Evolutionary conservation across 2,797 vertebrate species (phyloP).

Genomic region (Philypnodon macrostomus): DNA sequence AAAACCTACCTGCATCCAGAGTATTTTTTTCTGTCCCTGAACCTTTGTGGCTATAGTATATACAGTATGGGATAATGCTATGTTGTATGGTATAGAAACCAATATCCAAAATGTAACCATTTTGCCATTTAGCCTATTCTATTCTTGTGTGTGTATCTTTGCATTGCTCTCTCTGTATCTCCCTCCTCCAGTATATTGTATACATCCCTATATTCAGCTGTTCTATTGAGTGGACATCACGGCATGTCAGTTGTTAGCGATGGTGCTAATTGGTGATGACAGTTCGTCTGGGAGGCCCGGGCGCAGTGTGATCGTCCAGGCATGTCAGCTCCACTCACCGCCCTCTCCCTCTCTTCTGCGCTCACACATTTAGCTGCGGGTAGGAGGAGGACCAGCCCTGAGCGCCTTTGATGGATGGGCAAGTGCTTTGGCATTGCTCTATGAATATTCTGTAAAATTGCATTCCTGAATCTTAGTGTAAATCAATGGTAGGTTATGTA

Average conservation of each 20-base stretch:
- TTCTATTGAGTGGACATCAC: conserved; percentile 29
- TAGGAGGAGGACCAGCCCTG: conserved; percentile 18
- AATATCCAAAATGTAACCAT: too few species aligned
- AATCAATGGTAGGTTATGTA: neutral
- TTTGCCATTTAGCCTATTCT: too few species aligned
- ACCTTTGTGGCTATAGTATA: too few species aligned
- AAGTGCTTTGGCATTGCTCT: neutral
- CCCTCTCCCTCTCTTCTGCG: conserved; percentile 6
- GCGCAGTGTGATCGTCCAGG: conserved; percentile 35
- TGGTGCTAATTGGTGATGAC: conserved; percentile 52
- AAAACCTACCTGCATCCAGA: too few species aligned
- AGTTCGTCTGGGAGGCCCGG: conserved; percentile 39
- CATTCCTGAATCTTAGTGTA: conserved; percentile 2
- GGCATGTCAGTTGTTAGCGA: conserved; percentile 40
- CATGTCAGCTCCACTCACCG: conserved; percentile 20
- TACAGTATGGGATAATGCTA: too few species aligned
- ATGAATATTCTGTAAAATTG: conserved; percentile 13
- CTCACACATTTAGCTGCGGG: conserved; percentile 12
- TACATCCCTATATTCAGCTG: conserved; percentile 3
- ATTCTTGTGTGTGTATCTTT: too few species aligned
- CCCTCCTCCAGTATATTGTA: neutral
- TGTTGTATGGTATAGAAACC: too few species aligned
- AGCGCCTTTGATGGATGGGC: conserved; percentile 39
- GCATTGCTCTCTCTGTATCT: neutral
- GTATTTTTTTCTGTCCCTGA: too few species aligned